A percentile compares a stretch with the other conserved stretches of the same genome.
Evolutionary conservation across 2,888 invertebrate species (phyloP).

Genomic region (Drosophila paramelanica): DNA sequence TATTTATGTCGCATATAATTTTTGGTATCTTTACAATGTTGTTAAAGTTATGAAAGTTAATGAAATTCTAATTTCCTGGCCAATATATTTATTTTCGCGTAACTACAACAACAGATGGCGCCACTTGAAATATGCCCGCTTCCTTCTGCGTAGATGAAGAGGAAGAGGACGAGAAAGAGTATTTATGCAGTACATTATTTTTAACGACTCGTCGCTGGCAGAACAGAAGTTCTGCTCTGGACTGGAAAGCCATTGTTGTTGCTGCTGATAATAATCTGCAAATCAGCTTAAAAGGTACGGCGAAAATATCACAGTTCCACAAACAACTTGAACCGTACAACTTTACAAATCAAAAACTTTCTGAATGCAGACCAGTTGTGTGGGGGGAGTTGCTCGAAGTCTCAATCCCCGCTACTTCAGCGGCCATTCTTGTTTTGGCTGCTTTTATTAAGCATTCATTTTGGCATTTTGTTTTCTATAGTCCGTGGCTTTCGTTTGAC

Average conservation of each 20-base stretch:
- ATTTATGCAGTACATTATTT: constrained; percentile 36
- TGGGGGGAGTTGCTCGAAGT: not conserved
- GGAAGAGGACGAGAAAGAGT: constrained; percentile 9
- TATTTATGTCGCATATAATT: not conserved
- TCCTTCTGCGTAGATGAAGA: not conserved
- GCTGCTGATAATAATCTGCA: constrained; percentile 69
- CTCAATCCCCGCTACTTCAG: constrained; percentile 5
- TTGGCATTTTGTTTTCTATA: constrained; percentile 56
- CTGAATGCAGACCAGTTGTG: constrained; percentile 22
- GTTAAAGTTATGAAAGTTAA: constrained; percentile 19
- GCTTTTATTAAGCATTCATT: constrained; percentile 62
- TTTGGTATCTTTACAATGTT: not conserved
- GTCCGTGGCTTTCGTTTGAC: constrained; percentile 47
- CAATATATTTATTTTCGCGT: constrained; percentile 3
- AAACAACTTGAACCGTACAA: constrained; percentile 60
- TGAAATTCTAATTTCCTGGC: constrained; percentile 10
- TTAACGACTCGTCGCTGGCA: constrained; percentile 24
- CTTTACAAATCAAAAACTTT: constrained; percentile 70
- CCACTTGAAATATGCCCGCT: constrained; percentile 3
- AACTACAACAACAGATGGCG: constrained; percentile 23
- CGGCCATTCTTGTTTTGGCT: constrained; percentile 35
- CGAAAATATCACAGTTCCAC: constrained; percentile 51
- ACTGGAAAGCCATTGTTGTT: constrained; percentile 12
- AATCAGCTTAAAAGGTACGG: constrained; percentile 73
- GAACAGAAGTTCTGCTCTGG: not conserved